A percentile compares a stretch with the other conserved stretches of the same genome.
These are phyloP conservation scores for Gila orcuttii DNA, from an alignment of 2,113 vertebrate genomes.

Conservation along the genomic window DNA sequence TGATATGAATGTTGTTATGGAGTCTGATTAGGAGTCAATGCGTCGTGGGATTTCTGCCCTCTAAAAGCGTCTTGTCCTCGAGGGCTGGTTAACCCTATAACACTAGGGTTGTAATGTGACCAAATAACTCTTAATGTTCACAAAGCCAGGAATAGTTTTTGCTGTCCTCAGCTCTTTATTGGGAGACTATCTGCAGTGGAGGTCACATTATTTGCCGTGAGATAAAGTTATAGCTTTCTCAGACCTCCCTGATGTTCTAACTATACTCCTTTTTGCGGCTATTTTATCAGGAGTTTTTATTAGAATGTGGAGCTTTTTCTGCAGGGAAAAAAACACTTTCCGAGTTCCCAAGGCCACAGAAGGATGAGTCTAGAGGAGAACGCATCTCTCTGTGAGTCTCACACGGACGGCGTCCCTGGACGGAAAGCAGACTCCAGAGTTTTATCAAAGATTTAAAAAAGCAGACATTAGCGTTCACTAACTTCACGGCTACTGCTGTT, in stretches of 20 bases:
- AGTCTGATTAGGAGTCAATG: slow-evolving; percentile 21
- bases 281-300: slow-evolving; percentile 63
- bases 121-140: slow-evolving; percentile 27
- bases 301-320: slow-evolving; percentile 62
- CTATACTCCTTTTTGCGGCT: slow-evolving; percentile 62
- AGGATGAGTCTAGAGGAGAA: slow-evolving; percentile 79
- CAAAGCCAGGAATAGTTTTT: slow-evolving; percentile 38
- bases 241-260: slow-evolving; percentile 52
- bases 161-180: slow-evolving; percentile 12
- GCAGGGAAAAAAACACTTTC: slow-evolving; percentile 58
- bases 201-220: slow-evolving; percentile 41
- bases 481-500: neutral
- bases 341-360: slow-evolving; percentile 86
- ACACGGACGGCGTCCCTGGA: slow-evolving; percentile 63
- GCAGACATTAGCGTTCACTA: neutral
- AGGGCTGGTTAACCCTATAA: slow-evolving; percentile 16
- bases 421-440: neutral
- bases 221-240: slow-evolving; percentile 45
- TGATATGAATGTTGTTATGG: slow-evolving; percentile 1
- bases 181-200: slow-evolving; percentile 10
- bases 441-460: slow-evolving; percentile 6
- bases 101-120: slow-evolving; percentile 34
- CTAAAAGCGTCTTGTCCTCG: slow-evolving; percentile 26
- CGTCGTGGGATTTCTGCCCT: slow-evolving; percentile 1
- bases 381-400: slow-evolving; percentile 72